Evolutionary conservation across 2,113 vertebrate species (phyloP).

Genomic region (Ciconia maguari): DNA sequence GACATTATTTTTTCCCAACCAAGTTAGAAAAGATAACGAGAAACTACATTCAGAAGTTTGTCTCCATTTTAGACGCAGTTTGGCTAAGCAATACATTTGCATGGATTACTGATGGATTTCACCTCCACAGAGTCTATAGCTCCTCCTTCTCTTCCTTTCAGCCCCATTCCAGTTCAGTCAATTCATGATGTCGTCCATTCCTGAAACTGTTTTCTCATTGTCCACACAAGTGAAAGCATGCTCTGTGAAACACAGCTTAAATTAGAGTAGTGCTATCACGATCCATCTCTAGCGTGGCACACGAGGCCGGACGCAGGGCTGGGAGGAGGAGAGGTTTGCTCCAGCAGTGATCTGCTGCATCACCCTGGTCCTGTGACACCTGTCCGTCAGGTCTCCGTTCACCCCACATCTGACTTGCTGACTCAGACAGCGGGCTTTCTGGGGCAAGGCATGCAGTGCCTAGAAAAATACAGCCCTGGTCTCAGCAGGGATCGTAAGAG

Average conservation of each 20-base stretch:
- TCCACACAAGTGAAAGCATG: neutral
- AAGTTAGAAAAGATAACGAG: neutral
- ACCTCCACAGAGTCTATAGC: neutral
- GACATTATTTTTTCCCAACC: neutral
- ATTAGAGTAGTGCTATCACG: rapidly evolving
- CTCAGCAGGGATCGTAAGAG: rapidly evolving
- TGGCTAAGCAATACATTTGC: neutral
- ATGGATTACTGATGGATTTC: neutral
- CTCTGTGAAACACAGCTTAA: neutral
- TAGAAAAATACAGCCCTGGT: neutral
- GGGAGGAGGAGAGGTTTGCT: neutral
- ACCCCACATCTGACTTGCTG: no score
- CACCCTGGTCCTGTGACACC: neutral
- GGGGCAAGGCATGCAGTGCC: neutral
- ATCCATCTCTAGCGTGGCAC: rapidly evolving
- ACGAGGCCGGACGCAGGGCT: neutral
- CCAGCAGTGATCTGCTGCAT: neutral
- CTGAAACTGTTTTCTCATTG: neutral
- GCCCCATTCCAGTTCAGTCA: neutral
- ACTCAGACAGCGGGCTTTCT: rapidly evolving
- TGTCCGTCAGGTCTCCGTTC: rapidly evolving
- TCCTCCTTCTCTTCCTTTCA: neutral
- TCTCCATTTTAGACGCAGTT: neutral
- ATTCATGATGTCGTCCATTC: neutral
- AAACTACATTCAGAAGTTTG: neutral